These are phyloP conservation scores for Aurelia sp. DNA, from an alignment of 30 jellyfish, hydroid and myxozoan species.

Conservation along the genomic window DNA sequence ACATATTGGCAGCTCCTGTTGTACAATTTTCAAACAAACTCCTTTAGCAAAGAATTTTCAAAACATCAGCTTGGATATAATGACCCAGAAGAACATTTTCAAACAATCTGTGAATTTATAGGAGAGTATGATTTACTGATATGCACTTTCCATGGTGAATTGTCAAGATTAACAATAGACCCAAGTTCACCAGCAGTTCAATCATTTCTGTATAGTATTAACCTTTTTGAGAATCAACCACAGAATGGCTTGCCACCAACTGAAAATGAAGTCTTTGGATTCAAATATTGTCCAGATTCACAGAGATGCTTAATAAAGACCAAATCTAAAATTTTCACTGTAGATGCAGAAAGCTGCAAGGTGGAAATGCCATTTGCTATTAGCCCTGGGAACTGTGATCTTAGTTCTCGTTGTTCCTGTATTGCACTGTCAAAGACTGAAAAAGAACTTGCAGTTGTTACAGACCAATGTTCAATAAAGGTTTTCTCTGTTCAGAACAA, in stretches of 20 bases:
- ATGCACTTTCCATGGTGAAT: slow-evolving; percentile 31
- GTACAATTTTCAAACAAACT: slow-evolving; percentile 6
- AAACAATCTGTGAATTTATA: slow-evolving; percentile 38
- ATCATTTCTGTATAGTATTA: not conserved
- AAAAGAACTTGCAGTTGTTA: slow-evolving; percentile 27
- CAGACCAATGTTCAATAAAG: not conserved
- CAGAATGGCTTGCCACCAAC: not conserved
- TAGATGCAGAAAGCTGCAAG: slow-evolving; percentile 22
- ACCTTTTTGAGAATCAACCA: not conserved
- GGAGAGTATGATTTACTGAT: slow-evolving; percentile 29
- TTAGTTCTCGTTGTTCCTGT: not conserved
- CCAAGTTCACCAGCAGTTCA: slow-evolving; percentile 10
- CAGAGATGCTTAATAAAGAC: slow-evolving; percentile 7
- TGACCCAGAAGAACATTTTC: slow-evolving; percentile 52
- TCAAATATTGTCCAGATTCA: slow-evolving; percentile 35
- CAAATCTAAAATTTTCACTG: not conserved
- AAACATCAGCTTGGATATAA: slow-evolving; percentile 1
- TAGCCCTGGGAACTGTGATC: no score
- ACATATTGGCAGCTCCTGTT: slow-evolving; percentile 37
- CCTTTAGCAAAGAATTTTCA: slow-evolving; percentile 27
- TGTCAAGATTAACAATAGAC: slow-evolving; percentile 12
- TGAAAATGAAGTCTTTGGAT: not conserved
- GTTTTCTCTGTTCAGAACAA: not conserved
- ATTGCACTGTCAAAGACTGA: slow-evolving; percentile 51
- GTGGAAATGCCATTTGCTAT: no score